Conservation (phyloP, 2,888 invertebrate species). For the Eilema depressum region DNA sequence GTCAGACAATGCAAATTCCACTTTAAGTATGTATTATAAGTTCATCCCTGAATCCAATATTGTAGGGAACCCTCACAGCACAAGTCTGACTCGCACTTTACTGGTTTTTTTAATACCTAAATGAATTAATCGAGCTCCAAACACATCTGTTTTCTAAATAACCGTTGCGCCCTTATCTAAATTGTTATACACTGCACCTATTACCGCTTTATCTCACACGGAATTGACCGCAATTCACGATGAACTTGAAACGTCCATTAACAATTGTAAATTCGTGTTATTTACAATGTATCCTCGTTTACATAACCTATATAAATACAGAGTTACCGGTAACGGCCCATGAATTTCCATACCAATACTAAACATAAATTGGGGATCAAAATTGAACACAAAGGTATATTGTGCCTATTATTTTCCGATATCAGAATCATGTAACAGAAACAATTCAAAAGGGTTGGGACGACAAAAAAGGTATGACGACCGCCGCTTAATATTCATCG, state of each 20-base stretch:
- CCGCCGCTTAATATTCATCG: constrained; percentile 53
- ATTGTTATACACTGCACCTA: constrained; percentile 1
- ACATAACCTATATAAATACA: constrained; percentile 32
- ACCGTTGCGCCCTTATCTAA: background rate
- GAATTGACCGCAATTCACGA: background rate
- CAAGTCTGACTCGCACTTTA: no score
- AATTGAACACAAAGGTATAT: constrained; percentile 53
- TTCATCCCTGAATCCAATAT: no score
- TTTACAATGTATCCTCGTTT: constrained; percentile 29
- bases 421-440: constrained; percentile 50
- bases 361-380: constrained; percentile 52
- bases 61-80: no score
- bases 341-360: constrained; percentile 41
- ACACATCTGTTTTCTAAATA: background rate
- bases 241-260: constrained; percentile 12
- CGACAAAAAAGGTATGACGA: constrained; percentile 47
- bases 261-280: constrained; percentile 19
- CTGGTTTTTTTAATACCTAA: no score
- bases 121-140: background rate
- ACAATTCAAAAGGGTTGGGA: constrained; percentile 55
- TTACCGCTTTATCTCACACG: background rate
- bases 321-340: constrained; percentile 31
- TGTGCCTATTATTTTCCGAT: constrained; percentile 52
- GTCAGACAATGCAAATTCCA: no score
- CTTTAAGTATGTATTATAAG: no score